phyloP scores from a whole-genome alignment of 1,140 invertebrate genomes.

The Vanessa atalanta region DNA sequence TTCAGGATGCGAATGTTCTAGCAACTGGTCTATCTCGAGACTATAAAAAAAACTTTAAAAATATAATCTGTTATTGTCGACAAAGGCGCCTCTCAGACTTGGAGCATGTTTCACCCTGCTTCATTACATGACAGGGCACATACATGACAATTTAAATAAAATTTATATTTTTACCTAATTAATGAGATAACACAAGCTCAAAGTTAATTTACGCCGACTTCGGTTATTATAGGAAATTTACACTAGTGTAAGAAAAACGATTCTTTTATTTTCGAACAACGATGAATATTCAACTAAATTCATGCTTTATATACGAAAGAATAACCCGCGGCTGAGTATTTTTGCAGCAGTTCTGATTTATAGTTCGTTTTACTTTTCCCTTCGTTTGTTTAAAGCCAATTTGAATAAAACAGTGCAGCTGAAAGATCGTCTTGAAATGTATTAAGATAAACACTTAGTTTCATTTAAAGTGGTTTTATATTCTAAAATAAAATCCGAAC shows the following conservation, averaged over 20 bases:
- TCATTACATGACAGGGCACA: too few species aligned
- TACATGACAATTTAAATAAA: too few species aligned
- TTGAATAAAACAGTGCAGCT: conserved; percentile 43
- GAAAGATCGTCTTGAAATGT: conserved; percentile 25
- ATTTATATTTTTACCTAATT: not conserved
- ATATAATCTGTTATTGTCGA: too few species aligned
- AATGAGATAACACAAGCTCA: not conserved
- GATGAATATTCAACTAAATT: conserved; percentile 35
- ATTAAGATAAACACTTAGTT: conserved; percentile 17
- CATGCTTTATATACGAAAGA: conserved; percentile 18
- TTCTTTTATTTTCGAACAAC: conserved; percentile 37
- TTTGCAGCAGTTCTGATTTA: conserved; percentile 34
- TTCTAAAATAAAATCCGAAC: not conserved
- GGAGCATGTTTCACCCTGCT: too few species aligned
- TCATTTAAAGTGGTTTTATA: conserved; percentile 12
- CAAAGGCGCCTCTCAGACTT: too few species aligned
- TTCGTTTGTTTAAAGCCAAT: conserved; percentile 55
- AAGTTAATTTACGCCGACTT: not conserved
- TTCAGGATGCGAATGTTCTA: too few species aligned
- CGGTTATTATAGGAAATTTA: conserved; percentile 41
- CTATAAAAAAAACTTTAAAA: too few species aligned
- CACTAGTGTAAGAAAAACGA: conserved; percentile 42
- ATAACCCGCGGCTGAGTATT: conserved; percentile 15
- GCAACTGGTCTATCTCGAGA: too few species aligned
- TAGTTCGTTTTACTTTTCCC: conserved; percentile 42